Evolutionary conservation across 1,140 invertebrate genomes (phyloP), one percentile per base, ranked within the genome.

Genomic region (Drosophila saltans): DNA sequence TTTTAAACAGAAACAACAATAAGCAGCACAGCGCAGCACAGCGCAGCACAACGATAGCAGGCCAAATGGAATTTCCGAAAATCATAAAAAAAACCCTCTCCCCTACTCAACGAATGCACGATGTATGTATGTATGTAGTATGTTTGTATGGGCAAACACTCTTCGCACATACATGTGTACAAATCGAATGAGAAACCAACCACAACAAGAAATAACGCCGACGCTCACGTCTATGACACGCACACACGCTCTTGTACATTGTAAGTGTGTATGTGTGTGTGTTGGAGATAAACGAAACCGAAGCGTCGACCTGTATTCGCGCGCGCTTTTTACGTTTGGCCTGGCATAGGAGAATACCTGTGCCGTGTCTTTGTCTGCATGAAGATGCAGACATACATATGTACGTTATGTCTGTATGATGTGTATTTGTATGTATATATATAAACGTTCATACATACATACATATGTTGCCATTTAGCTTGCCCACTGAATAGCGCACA

Each of bases 251-350:
- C 2, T 1, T n/a, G 10, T n/a, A 52, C 21, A 21, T 2, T 45
- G 16, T 7, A 45, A 21, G 43, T 52, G 26, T 52, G 45, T 26
- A 52, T 52, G 21, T 26, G 45, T 26, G 26, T 52, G 45, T 26
- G 16, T 16, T 16, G 16, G 16, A 16, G 16, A 52, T 24, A 52
- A 5, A 52, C 45, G 21, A 36, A 40, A 70, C 26, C 39, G 72
- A 66, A 89, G 80, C 83, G 84, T 89, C 83, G 83, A 88, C 83
- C 83, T 88, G 83, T 88, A 88, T 88, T 89, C 84, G 84, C 84
- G 83, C 82, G 83, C 84, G 84, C 80, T 89, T 88, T 86, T 88
- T 83, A 89, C 66, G 69, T 88, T 88, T 80, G 75, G 66, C 66
- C 71, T 78, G 30, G 4, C 33, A 24, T 39, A 52, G 57, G 61